A percentile compares a stretch with the other conserved stretches of the same genome.
phyloP scores from a whole-genome alignment of 2,797 vertebrate genomes.

The Myioborus melanocephalus region DNA sequence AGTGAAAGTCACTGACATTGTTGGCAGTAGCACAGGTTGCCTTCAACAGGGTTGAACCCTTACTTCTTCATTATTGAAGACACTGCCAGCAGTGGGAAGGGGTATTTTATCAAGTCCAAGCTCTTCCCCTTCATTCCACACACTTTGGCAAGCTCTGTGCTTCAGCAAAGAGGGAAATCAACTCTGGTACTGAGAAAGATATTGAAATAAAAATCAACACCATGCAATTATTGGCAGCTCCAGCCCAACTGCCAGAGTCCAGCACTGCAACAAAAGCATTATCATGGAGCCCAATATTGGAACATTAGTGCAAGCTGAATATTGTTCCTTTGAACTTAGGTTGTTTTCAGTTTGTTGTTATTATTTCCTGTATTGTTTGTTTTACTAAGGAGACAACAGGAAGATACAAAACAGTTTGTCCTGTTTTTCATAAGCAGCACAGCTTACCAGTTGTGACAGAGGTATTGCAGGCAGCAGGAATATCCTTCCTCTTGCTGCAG shows the following conservation, averaged over 20 bases:
- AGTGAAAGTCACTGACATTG: not conserved
- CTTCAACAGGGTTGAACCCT: not conserved
- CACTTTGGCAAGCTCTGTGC: not conserved
- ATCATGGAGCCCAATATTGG: not conserved
- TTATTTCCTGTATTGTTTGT: not conserved
- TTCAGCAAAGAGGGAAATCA: not conserved
- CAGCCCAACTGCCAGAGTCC: not conserved
- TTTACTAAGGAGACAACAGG: not conserved
- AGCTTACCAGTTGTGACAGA: not conserved
- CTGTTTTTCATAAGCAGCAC: not conserved
- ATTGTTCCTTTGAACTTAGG: not conserved
- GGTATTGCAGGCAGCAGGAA: not conserved
- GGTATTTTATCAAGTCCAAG: not conserved
- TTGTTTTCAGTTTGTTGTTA: not conserved
- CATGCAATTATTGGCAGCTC: not conserved
- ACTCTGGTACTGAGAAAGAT: not conserved
- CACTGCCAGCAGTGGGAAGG: not conserved
- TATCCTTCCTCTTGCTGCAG: not conserved
- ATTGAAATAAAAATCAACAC: not conserved
- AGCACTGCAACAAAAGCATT: not conserved
- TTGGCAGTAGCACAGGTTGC: not conserved
- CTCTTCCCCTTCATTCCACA: not conserved
- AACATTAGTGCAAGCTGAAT: not conserved
- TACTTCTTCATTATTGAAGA: not conserved
- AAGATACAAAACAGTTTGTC: not conserved